Evolutionary conservation across 2,113 vertebrate genomes (phyloP).

Genomic region (Kobus ellipsiprymnus): DNA sequence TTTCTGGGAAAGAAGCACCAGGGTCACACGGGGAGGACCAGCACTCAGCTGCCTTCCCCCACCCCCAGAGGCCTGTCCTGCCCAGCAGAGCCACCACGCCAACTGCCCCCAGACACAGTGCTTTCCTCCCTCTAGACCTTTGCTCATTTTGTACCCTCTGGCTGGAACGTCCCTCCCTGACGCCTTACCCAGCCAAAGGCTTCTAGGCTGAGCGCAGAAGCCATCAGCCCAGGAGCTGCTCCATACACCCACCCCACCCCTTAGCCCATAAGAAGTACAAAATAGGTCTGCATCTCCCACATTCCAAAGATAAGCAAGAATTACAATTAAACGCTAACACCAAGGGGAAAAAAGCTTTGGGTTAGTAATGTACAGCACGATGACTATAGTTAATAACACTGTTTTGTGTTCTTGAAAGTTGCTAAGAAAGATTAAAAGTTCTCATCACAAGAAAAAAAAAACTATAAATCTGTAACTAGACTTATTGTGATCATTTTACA

Average conservation of each 20-base stretch:
- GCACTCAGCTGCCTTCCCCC: no score
- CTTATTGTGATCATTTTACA: neutral
- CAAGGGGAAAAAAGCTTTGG: neutral
- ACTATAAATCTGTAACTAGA: neutral
- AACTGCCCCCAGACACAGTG: fast-evolving
- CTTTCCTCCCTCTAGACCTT: neutral
- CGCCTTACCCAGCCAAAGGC: neutral
- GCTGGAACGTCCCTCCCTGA: neutral
- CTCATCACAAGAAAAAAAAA: neutral
- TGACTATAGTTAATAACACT: neutral
- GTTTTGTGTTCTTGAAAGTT: neutral
- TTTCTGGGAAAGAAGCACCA: slow-evolving; percentile 78
- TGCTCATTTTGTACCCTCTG: neutral
- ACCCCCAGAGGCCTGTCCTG: neutral
- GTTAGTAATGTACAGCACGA: neutral
- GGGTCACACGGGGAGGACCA: neutral
- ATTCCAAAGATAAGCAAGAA: neutral
- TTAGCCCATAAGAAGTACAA: neutral
- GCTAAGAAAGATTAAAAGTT: neutral
- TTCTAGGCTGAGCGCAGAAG: neutral
- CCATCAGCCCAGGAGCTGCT: neutral
- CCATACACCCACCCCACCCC: neutral
- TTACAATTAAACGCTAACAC: neutral
- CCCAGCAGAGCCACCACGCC: neutral
- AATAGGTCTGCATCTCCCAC: neutral